Evolutionary conservation across 2,888 invertebrate genomes (phyloP).

Genomic region (Yponomeuta sedellus): DNA sequence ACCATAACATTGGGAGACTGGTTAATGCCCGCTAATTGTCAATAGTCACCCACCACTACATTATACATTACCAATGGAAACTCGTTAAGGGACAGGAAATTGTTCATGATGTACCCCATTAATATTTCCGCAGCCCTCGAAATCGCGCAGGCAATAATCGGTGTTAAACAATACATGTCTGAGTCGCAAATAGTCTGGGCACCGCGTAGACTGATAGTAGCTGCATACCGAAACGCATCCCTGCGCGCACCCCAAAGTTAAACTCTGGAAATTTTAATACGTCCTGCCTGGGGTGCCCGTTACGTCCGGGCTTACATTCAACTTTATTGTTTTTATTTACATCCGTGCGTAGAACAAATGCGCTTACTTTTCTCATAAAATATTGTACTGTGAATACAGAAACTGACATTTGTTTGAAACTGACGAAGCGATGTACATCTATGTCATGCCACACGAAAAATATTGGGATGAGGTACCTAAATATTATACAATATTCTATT

Average conservation of each 20-base stretch:
- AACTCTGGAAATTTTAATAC: slow-evolving; percentile 64
- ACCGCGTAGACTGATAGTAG: slow-evolving; percentile 34
- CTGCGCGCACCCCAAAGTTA: slow-evolving; percentile 52
- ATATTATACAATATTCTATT: background rate
- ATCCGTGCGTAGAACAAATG: background rate
- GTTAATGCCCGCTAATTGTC: slow-evolving; percentile 4
- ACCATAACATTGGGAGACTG: background rate
- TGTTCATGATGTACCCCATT: slow-evolving; percentile 67
- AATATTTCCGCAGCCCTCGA: slow-evolving; percentile 69
- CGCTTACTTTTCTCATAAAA: background rate
- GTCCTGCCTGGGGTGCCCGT: slow-evolving; percentile 42
- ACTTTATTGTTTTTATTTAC: slow-evolving; percentile 14
- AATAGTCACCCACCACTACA: slow-evolving; percentile 17
- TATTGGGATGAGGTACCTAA: background rate
- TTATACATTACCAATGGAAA: slow-evolving; percentile 55
- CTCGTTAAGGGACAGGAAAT: slow-evolving; percentile 70
- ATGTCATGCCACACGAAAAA: background rate
- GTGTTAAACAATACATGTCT: slow-evolving; percentile 26
- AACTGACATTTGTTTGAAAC: background rate
- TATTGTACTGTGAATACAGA: background rate
- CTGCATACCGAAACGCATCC: slow-evolving; percentile 52
- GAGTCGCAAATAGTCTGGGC: slow-evolving; percentile 30
- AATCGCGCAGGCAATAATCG: slow-evolving; percentile 25
- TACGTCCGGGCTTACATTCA: slow-evolving; percentile 34
- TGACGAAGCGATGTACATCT: background rate